Percentiles rank a stretch among this genome's conserved stretches.
phyloP scores from a whole-genome alignment of 2,797 vertebrate genomes.

The Platalea minor region DNA sequence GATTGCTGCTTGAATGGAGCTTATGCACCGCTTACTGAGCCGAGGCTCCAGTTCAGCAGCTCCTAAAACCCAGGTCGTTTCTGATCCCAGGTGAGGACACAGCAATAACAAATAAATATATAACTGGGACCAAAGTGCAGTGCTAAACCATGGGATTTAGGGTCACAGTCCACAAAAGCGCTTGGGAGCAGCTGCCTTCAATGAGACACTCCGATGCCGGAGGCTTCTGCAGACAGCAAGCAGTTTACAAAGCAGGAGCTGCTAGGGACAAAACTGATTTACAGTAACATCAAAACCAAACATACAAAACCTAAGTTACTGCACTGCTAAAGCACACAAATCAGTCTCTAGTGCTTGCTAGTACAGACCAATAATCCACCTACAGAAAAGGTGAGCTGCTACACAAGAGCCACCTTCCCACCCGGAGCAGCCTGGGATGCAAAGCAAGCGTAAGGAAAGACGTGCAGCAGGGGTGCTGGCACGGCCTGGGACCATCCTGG shows the following conservation, averaged over 20 bases:
- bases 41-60: fast-evolving
- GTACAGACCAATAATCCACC: neutral
- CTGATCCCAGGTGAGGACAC: neutral
- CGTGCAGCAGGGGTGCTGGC: fast-evolving
- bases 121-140: fast-evolving
- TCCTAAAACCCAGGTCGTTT: neutral
- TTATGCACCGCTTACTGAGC: neutral
- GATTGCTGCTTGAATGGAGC: neutral
- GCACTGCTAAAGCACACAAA: neutral
- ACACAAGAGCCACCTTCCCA: neutral
- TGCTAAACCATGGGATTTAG: neutral
- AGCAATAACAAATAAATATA: fast-evolving
- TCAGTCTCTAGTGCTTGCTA: neutral
- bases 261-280: neutral
- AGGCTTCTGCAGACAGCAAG: neutral
- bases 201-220: neutral
- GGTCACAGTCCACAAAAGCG: neutral
- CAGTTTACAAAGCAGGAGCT: neutral
- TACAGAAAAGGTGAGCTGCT: neutral
- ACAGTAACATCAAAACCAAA: neutral
- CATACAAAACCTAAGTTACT: neutral
- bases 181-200: neutral
- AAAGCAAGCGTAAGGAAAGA: fast-evolving
- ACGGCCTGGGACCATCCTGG: neutral
- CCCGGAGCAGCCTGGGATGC: neutral